Percentiles rank a stretch among this genome's conserved stretches.
These are phyloP conservation scores for Digitonthophagus gazella DNA, from an alignment of 2,888 invertebrate genomes.

Conservation along the genomic window DNA sequence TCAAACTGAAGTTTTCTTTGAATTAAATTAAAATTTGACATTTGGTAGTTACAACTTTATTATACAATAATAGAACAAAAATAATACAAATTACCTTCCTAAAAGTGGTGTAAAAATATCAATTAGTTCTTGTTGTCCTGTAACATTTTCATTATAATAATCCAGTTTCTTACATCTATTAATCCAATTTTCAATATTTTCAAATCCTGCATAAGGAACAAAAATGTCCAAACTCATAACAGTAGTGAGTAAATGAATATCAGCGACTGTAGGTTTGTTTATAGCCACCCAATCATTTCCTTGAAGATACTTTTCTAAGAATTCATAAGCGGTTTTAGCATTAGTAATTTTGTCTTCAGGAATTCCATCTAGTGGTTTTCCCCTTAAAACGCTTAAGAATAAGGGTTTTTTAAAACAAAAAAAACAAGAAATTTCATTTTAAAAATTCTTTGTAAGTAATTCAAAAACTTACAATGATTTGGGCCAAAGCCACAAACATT, in stretches of 20 bases:
- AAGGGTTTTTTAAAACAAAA: neutral
- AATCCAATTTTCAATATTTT: constrained; percentile 42
- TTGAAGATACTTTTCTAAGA: constrained; percentile 53
- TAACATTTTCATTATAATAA: constrained; percentile 33
- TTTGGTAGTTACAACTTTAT: no score
- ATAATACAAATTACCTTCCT: no score
- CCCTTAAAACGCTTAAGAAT: neutral
- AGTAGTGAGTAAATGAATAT: constrained; percentile 51
- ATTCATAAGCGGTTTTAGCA: constrained; percentile 48
- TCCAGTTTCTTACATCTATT: constrained; percentile 39
- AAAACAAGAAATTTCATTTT: neutral
- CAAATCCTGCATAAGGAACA: constrained; percentile 38
- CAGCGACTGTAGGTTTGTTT: constrained; percentile 57
- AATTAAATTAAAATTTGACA: no score
- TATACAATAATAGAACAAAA: no score
- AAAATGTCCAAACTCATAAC: constrained; percentile 42
- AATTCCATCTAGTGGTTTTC: constrained; percentile 3
- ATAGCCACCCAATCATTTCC: constrained; percentile 55
- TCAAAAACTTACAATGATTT: constrained; percentile 49
- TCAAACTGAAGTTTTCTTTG: no score
- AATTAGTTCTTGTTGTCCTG: constrained; percentile 10
- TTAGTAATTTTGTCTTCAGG: constrained; percentile 22
- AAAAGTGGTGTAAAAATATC: neutral
- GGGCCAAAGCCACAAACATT: constrained; percentile 52
- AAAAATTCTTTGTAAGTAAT: neutral